These are phyloP conservation scores for Dascillus cervinus DNA, from an alignment of 2,888 invertebrate species.

Conservation along the genomic window DNA sequence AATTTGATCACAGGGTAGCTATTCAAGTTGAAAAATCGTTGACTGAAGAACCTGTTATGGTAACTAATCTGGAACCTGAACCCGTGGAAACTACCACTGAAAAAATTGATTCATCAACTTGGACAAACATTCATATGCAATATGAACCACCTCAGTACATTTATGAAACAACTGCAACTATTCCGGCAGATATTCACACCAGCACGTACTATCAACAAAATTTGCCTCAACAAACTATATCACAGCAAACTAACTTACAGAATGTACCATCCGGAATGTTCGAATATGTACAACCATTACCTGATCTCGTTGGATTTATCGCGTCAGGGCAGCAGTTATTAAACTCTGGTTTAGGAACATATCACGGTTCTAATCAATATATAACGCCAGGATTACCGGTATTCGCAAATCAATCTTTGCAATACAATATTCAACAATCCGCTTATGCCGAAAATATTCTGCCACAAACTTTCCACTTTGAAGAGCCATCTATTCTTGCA, in stretches of 20 bases:
- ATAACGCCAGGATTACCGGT: constrained; percentile 16
- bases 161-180: constrained; percentile 15
- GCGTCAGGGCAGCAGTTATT: constrained; percentile 42
- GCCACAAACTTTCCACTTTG: not conserved
- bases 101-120: constrained; percentile 2
- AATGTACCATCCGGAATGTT: constrained; percentile 32
- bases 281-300: constrained; percentile 44
- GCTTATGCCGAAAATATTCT: constrained; percentile 3
- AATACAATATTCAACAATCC: constrained; percentile 1
- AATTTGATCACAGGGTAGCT: not conserved
- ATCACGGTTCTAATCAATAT: constrained; percentile 29
- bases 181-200: constrained; percentile 9
- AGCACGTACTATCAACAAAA: constrained; percentile 18
- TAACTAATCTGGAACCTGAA: not conserved
- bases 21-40: not conserved
- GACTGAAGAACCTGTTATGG: not conserved
- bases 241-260: constrained; percentile 17
- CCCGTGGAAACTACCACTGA: not conserved
- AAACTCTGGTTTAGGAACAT: constrained; percentile 45
- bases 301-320: constrained; percentile 46
- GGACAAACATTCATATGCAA: constrained; percentile 21
- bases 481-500: constrained; percentile 3
- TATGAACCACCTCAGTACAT: constrained; percentile 25
- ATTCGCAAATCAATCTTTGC: constrained; percentile 8
- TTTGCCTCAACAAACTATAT: constrained; percentile 7